Conservation (phyloP, 2,888 invertebrate genomes). For the Notodonta ziczac region DNA sequence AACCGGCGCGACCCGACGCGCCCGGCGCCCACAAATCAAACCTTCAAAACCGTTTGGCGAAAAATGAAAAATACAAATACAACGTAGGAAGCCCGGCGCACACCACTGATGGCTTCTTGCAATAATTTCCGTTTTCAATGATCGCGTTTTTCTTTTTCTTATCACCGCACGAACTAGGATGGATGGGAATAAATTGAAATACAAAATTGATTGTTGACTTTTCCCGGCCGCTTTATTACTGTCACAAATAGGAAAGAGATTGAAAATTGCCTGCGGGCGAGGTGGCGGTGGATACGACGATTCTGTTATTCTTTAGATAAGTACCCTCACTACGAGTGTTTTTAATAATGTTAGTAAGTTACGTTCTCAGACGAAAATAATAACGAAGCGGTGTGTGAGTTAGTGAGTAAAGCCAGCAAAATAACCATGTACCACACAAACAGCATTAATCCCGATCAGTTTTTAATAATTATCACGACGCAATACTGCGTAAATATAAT, state of each 20-base stretch:
- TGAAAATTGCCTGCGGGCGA: conserved; percentile 78
- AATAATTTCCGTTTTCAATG: conserved; percentile 85
- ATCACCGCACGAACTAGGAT: conserved; percentile 83
- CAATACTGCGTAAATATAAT: no score
- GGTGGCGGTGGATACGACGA: conserved; percentile 60
- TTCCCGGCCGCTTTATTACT: conserved; percentile 83
- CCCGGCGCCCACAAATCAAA: conserved; percentile 72
- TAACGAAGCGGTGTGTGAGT: no score
- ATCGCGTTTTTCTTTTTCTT: conserved; percentile 83
- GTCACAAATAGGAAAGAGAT: conserved; percentile 83
- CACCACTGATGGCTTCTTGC: conserved; percentile 83
- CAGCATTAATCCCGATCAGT: no score
- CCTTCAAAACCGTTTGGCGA: conserved; percentile 60
- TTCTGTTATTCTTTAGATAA: conserved; percentile 37
- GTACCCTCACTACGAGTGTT: not conserved
- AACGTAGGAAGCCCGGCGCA: conserved; percentile 68
- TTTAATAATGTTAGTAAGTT: not conserved
- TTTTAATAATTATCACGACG: no score
- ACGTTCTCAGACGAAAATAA: no score
- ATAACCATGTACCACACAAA: no score
- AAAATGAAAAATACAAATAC: conserved; percentile 56
- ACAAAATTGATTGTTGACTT: conserved; percentile 85
- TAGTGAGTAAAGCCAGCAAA: no score
- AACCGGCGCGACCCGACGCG: conserved; percentile 31
- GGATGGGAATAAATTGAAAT: conserved; percentile 85